A percentile compares a stretch with the other conserved stretches of the same genome.
Evolutionary conservation across 2,797 vertebrate genomes (phyloP).

Genomic region (Caiman crocodilus): DNA sequence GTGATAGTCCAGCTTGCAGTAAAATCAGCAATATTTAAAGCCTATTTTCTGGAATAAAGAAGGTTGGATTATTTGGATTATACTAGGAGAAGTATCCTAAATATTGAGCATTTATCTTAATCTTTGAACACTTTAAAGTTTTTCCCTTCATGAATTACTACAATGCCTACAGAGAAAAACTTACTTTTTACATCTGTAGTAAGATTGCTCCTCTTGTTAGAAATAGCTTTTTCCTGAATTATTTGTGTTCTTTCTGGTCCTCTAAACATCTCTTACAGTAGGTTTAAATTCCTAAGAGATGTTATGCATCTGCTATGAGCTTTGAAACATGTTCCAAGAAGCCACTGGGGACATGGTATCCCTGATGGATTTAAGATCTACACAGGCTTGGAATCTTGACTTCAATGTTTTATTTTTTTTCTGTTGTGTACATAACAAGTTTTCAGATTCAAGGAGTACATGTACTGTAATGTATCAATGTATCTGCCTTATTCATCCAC

Average conservation of each 20-base stretch:
- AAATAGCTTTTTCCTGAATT: neutral
- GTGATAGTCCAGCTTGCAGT: neutral
- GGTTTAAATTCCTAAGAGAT: neutral
- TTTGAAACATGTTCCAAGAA: constrained; percentile 13
- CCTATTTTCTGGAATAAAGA: neutral
- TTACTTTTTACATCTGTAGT: neutral
- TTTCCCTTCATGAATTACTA: neutral
- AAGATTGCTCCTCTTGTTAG: neutral
- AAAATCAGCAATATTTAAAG: neutral
- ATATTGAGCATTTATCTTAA: neutral
- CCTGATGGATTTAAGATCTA: neutral
- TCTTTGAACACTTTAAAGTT: neutral
- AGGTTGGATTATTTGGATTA: neutral
- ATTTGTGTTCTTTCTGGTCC: neutral
- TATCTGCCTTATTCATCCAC: neutral
- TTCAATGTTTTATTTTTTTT: neutral
- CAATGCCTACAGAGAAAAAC: neutral
- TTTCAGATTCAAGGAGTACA: neutral
- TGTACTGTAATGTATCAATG: neutral
- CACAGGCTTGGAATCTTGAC: neutral
- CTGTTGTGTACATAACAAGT: neutral
- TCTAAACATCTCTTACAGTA: neutral
- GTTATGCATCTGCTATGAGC: neutral
- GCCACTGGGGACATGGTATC: neutral
- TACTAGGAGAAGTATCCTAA: neutral